Base-by-base conservation (phyloP, 1,140 invertebrate genomes). In the Aporrectodea caliginosa region DNA sequence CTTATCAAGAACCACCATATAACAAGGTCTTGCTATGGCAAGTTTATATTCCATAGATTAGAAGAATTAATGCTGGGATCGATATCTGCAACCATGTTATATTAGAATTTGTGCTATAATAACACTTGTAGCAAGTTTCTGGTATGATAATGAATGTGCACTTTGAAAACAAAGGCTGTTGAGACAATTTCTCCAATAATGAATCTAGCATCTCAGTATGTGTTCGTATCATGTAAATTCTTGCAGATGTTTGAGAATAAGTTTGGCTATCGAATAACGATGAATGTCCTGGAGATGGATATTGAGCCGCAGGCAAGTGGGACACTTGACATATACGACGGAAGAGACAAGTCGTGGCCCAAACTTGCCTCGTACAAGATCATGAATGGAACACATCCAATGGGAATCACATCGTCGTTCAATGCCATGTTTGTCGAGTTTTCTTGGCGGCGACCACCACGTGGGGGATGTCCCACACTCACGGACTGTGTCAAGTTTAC, bases 261-360 rank as follows among this genome's bases (percentile, higher is more conserved):
- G 29, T 22, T 34, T 43, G 82, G 81, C 12, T 82, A 84, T 75
- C 80, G 81, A 32, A 80, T 88, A 16, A 85, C 84, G 1, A 70
- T 86, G 12, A 87, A 86, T 72, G 84, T 87, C 34, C 79, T 87
- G 34, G 77, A 85, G 14, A 85, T 86, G 84, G 86, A 87, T 68
- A 80, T 83, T 14, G 86, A 87, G 35, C 84, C 85, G 27, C 75
- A 79, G 16, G 85, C 83, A 0, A 70, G 73, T 16, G 87, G 84
- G 0, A 81, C 35, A 6, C 82, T 88, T 14, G 82, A 77, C 0
- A 73, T 88, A 14, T 82, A 81, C 69, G 86, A 88, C 58, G 82
- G 83, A 6, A n/a, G 33, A 16, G 58, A 71, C 69, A 1, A 43
- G 1, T n/a, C 22, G 1, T 32, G 68, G n/a, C 68, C 72, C 6